Evolutionary conservation across 2,888 invertebrate genomes (phyloP).

Genomic region (Hypomecis atomaria): DNA sequence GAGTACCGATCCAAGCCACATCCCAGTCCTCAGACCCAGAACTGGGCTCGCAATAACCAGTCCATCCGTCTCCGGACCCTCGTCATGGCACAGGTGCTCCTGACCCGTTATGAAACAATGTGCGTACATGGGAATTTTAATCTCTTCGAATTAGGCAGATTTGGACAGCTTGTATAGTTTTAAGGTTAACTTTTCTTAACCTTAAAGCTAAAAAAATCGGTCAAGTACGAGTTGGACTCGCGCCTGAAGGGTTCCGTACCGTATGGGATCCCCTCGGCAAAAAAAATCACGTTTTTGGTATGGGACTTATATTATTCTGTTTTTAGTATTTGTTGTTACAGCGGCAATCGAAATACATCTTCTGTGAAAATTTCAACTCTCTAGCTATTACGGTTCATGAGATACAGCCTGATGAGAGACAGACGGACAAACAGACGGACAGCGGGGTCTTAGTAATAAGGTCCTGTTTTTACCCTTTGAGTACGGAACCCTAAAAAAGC

Average conservation of each 20-base stretch:
- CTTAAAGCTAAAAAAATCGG: neutral
- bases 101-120: slow-evolving; percentile 71
- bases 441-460: too few species aligned
- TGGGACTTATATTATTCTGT: too few species aligned
- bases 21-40: neutral
- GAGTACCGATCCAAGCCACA: neutral
- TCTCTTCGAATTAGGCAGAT: slow-evolving; percentile 50
- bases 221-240: neutral
- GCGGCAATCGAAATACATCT: too few species aligned
- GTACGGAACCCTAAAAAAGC: too few species aligned
- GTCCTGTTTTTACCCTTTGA: too few species aligned
- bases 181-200: neutral
- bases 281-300: too few species aligned
- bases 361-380: neutral
- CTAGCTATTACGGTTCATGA: too few species aligned
- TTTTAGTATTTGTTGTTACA: too few species aligned
- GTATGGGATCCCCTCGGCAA: too few species aligned
- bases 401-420: too few species aligned
- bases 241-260: too few species aligned
- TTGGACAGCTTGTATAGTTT: neutral
- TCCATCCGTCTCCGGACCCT: slow-evolving; percentile 68
- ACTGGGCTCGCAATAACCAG: slow-evolving; percentile 21
- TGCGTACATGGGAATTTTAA: slow-evolving; percentile 74
- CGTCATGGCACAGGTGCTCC: slow-evolving; percentile 72
- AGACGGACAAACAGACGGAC: too few species aligned